phyloP scores from a whole-genome alignment of 2,888 invertebrate genomes.

The Pristionchus japonicus region DNA sequence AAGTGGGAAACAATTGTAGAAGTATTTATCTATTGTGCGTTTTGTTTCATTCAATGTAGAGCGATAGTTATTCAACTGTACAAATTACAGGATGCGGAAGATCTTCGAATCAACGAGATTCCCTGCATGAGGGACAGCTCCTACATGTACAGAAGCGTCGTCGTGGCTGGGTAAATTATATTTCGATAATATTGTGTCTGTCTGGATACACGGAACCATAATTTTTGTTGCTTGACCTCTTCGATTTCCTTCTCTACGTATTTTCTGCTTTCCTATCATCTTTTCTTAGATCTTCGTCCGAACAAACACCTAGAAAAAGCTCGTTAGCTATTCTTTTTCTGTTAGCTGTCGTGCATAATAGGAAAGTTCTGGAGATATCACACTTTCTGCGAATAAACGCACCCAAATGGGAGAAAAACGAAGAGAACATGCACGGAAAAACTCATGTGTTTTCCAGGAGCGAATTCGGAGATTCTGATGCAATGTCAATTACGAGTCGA shows the following conservation, averaged over 20 bases:
- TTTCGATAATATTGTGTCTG: not conserved
- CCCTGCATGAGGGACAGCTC: constrained; percentile 59
- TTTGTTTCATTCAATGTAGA: no score
- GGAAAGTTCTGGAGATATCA: not conserved
- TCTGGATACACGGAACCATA: no score
- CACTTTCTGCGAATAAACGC: not conserved
- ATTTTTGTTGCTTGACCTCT: not conserved
- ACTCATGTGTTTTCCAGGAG: not conserved
- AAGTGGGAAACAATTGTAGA: no score
- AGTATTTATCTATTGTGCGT: no score
- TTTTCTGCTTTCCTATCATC: not conserved
- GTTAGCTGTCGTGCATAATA: not conserved
- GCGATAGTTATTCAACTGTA: not conserved
- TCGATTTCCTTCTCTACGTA: not conserved
- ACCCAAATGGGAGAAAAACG: not conserved
- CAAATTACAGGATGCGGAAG: not conserved
- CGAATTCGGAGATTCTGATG: constrained; percentile 44
- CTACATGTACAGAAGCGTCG: constrained; percentile 67
- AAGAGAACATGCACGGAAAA: not conserved
- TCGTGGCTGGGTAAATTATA: constrained; percentile 51
- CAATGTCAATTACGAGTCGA: constrained; percentile 29
- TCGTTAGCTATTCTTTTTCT: not conserved
- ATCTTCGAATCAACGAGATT: constrained; percentile 33
- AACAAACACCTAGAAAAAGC: not conserved
- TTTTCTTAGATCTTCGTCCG: not conserved